Conservation (phyloP, 2,888 invertebrate species). For the Geotrupes spiniger region DNA sequence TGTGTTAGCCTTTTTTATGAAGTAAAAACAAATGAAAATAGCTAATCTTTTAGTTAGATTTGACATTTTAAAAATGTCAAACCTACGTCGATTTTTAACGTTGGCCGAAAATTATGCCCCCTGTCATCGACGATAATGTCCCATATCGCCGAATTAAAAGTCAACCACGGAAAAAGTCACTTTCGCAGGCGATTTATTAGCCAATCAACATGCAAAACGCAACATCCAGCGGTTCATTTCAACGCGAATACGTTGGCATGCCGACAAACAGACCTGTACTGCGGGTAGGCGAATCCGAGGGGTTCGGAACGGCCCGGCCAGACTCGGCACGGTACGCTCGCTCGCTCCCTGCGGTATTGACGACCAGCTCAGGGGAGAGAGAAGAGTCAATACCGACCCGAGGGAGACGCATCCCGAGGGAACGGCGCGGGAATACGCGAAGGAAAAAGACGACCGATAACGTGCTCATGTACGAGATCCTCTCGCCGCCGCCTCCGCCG, state of each 20-base stretch:
- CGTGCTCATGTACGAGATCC: constrained; percentile 32
- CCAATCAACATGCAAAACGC: constrained; percentile 10
- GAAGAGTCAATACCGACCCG: constrained; percentile 58
- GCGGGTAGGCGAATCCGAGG: constrained; percentile 42
- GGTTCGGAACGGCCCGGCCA: constrained; percentile 36
- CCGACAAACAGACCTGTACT: constrained; percentile 43
- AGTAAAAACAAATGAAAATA: too few relatives aligned
- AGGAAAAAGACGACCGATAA: constrained; percentile 31
- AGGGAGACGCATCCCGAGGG: constrained; percentile 43
- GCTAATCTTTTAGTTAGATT: too few relatives aligned
- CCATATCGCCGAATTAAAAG: too few relatives aligned
- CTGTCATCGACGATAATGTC: too few relatives aligned
- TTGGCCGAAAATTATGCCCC: too few relatives aligned
- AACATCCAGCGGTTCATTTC: constrained; percentile 12
- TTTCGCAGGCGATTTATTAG: not conserved
- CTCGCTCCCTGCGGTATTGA: constrained; percentile 57
- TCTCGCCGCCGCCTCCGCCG: constrained; percentile 3
- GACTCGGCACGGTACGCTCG: constrained; percentile 43
- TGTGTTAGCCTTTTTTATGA: too few relatives aligned
- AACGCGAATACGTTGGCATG: constrained; percentile 31
- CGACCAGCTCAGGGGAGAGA: constrained; percentile 54
- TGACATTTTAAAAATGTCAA: too few relatives aligned
- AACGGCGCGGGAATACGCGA: constrained; percentile 44
- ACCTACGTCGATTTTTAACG: too few relatives aligned
- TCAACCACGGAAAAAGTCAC: too few relatives aligned